A percentile compares a stretch with the other conserved stretches of the same genome.
Conservation (phyloP, 2,113 vertebrate species). For the Peromyscus maniculatus region DNA sequence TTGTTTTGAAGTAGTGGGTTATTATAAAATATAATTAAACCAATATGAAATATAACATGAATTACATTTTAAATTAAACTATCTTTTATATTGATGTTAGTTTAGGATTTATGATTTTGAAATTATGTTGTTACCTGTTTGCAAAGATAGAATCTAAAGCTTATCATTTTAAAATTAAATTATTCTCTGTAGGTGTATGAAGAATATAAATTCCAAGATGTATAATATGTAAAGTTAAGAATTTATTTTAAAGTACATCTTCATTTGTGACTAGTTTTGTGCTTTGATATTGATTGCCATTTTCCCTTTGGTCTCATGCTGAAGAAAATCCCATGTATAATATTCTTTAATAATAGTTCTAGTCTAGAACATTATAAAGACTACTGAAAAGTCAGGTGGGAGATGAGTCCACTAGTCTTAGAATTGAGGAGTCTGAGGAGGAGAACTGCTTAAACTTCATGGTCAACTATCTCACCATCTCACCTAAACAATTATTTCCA, state of each 20-base stretch:
- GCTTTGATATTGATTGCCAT: neutral
- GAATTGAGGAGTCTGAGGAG: neutral
- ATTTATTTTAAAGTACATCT: conserved; percentile 57
- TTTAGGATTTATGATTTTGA: conserved; percentile 71
- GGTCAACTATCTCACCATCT: neutral
- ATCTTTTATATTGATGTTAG: conserved; percentile 73
- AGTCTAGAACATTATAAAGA: neutral
- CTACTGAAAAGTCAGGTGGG: neutral
- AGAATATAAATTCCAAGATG: conserved; percentile 56
- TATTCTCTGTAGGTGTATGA: conserved; percentile 41
- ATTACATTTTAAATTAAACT: conserved; percentile 72
- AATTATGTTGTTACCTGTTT: conserved; percentile 72
- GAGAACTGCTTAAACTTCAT: neutral
- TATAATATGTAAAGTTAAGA: conserved; percentile 60
- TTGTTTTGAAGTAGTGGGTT: conserved; percentile 63
- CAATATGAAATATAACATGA: conserved; percentile 66
- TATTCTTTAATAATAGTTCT: neutral
- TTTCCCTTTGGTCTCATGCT: neutral
- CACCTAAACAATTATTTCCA: neutral
- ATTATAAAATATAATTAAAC: conserved; percentile 65
- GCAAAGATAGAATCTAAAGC: conserved; percentile 64
- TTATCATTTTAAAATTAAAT: conserved; percentile 74
- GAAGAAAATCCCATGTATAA: neutral
- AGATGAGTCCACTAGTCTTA: neutral
- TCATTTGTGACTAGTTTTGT: conserved; percentile 8